Evolutionary conservation across 1,140 invertebrate species (phyloP), one percentile per base, ranked within the genome.

Genomic region (Drosophila nannoptera): DNA sequence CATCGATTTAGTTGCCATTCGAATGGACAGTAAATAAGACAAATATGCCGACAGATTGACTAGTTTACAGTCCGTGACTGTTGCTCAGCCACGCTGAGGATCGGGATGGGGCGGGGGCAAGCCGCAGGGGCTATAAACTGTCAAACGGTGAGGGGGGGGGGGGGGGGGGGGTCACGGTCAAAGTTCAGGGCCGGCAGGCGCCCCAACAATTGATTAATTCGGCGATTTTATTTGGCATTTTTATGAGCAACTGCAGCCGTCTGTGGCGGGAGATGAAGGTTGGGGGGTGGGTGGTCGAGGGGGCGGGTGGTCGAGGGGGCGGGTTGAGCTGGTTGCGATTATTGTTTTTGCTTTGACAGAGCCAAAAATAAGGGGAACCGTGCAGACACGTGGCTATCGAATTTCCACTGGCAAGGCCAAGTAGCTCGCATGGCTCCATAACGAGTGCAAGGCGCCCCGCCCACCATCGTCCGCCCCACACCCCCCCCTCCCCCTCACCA

Each of bases 211-310:
- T 80, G 77, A 80, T 80, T 80, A 80, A 80, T 80, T 80, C 46
- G 14, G 46, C 69, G 8, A 64, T 80, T 80, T 80, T 80, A 80
- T 80, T 80, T 80, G 77, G 64, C 73, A 53, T 69, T 80, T 80
- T 80, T 80, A 80, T 80, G 64, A 75, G 54, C 64, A 65, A 72
- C 64, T 72, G 63, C 62, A 65, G 16, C 46, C 45, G 12, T 46
- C 35, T 55, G 43, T 35, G 38, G 16, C 33, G 9, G 6, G 40
- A n/a, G 6, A 14, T 40, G n/a, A 5, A 12, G 7, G 11, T n/a
- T 35, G 29, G 38, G 7, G 29, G 7, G 11, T n/a, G 35, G 29
- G 38, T 8, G 49, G 46, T 42, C 46, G 33, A 35, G 48, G 60
- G 22, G 29, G 22, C 3, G 22, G 22, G 22, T 22, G 11, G 38